phyloP scores from a whole-genome alignment of 2,113 vertebrate genomes.

The Sander lucioperca region DNA sequence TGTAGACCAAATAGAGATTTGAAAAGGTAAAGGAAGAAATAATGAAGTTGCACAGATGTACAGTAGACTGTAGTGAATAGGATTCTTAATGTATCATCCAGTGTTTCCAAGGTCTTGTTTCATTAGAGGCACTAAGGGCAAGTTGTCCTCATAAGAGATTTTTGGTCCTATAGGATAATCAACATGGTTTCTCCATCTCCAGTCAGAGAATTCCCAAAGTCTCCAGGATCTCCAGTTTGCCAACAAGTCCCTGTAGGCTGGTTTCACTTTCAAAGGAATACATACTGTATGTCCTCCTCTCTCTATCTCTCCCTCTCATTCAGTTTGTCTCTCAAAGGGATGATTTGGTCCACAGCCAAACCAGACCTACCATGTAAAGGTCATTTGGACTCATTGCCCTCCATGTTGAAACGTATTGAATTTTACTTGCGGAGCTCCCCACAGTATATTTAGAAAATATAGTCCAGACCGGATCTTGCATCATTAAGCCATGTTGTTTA shows the following conservation, averaged over 20 bases:
- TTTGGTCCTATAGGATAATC: conserved; percentile 52
- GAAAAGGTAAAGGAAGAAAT: not conserved
- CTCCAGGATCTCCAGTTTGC: conserved; percentile 75
- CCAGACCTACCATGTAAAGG: conserved; percentile 74
- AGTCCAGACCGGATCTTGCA: conserved; percentile 43
- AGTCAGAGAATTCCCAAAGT: conserved; percentile 68
- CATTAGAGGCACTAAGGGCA: conserved; percentile 37
- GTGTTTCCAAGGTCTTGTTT: conserved; percentile 54
- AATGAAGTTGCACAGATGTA: conserved; percentile 6
- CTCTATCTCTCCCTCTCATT: conserved; percentile 62
- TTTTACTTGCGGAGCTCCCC: conserved; percentile 64
- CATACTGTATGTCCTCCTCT: conserved; percentile 61
- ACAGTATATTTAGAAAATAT: conserved; percentile 67
- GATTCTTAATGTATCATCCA: conserved; percentile 5
- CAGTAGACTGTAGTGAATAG: not conserved
- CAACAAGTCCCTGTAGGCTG: conserved; percentile 69
- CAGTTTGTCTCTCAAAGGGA: conserved; percentile 68
- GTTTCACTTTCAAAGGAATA: conserved; percentile 78
- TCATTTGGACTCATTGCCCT: conserved; percentile 75
- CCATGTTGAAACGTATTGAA: conserved; percentile 62
- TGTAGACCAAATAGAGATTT: not conserved
- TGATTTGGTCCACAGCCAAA: conserved; percentile 72
- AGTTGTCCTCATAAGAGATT: conserved; percentile 48
- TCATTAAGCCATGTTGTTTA: conserved; percentile 54
- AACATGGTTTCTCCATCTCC: conserved; percentile 63